Evolutionary conservation across 2,113 vertebrate genomes (phyloP), one percentile per base, ranked within the genome.

Genomic region (Thalassoma bifasciatum): DNA sequence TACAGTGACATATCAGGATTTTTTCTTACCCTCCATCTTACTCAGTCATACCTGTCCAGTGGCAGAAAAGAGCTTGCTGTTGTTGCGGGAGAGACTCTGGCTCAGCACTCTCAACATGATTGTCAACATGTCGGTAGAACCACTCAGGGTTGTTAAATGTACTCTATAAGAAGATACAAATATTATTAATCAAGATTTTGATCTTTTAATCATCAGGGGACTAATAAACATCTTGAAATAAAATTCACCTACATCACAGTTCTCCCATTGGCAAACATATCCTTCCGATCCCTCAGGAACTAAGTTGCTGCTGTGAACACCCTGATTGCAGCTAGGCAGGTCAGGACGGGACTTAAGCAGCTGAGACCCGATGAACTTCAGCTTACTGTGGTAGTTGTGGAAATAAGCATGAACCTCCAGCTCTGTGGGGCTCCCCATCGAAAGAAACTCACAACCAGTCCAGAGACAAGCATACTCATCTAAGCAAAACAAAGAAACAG

Each of bases 101-200:
- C 69, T 95, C 92, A 0, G 90, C 85, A 79, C 91, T 93, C 81
- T 91, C 91, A 14, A 91, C 91, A 12, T 92, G 93, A 88, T 93
- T 92, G 89, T 93, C 92, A 79, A 94, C 93, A 65, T 93, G 91
- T 12, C 94, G 88, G 76, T 95, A 94, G 89, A 96, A 95, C 93
- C 94, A 95, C 83, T 92, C 91, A 0, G 94, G 91, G 42, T 94
- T 96, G 77, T 92, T 93, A 77, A 95, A 92, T 8, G 91, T 91
- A 85, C 94, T 94, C 94, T 95, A 69, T 42, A n/a, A 5, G 67
- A 38, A 89, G 22, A 79, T 1, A 59, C 11, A 40, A 50, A n/a
- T 0, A 64, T 4, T n/a, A 30, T 14, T 22, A 19, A 36, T 14
- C 1, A 2, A 10, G 10, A 10, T 38, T 26, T 1, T 42, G 49